Evolutionary conservation across 2,113 vertebrate genomes (phyloP), one percentile per base, ranked within the genome.

Genomic region (Litocranius walleri): DNA sequence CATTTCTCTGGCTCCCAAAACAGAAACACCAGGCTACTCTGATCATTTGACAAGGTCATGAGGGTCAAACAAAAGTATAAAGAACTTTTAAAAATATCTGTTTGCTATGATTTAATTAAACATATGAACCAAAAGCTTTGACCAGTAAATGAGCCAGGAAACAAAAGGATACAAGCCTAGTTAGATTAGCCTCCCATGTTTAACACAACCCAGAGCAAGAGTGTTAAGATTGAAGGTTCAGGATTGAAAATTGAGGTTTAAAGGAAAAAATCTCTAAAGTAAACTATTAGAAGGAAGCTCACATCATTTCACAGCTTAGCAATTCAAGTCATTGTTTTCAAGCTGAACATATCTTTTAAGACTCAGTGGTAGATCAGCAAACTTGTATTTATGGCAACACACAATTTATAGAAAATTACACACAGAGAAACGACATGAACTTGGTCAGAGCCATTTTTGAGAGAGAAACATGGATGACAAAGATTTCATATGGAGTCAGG

Each of bases 381-480:
- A 77, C 30, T 77, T 93, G 23, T 88, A 91, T 74, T 80, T 95
- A 93, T n/a, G 27, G 40, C 45, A 85, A 29, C 36, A 90, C 61
- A 29, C 88, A 91, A 48, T 97, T 85, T 95, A 93, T 4, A 90
- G 80, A 83, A 88, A 95, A 95, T 17, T 84, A 83, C 52, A 90
- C 25, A 67, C 29, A 89, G 17, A 82, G 54, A 90, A 97, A 33
- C 21, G 77, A 9, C 33, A 93, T 30, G 29, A 92, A 85, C 40
- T 81, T 88, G 52, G 52, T 88, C 82, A 77, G 83, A 81, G 94
- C 52, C 71, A 92, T 61, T 87, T 95, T 9, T 78, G 78, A 94
- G 9, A 23, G 33, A 88, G 86, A 96, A 94, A 88, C 19, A 91
- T 1, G 64, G 4, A 17, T 25, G 43, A 92, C 86, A 80, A 86